Evolutionary conservation across 2,797 vertebrate species (phyloP).

Genomic region (Syngnathus rostellatus): DNA sequence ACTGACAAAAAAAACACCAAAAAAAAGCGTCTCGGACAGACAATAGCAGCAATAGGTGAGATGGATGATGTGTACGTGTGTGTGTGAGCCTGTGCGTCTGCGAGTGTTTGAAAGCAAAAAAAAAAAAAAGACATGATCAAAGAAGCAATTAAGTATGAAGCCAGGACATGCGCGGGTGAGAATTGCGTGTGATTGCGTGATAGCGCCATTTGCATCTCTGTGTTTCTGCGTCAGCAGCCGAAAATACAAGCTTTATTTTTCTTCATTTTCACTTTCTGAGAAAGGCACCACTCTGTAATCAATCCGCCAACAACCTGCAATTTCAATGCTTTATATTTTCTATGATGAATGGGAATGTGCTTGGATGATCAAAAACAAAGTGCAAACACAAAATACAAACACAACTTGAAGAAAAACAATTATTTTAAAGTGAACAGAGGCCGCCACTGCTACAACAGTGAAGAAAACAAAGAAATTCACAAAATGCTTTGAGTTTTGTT

Average conservation of each 20-base stretch:
- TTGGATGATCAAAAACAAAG: neutral
- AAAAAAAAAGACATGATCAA: constrained; percentile 8
- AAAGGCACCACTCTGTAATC: constrained; percentile 20
- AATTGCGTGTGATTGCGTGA: constrained; percentile 23
- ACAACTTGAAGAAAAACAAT: constrained; percentile 12
- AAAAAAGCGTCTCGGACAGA: constrained; percentile 10
- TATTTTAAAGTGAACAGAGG: constrained; percentile 4
- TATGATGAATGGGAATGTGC: constrained; percentile 10
- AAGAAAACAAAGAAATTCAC: constrained; percentile 6
- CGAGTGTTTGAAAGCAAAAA: neutral
- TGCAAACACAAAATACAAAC: neutral
- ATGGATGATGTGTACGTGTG: constrained; percentile 9
- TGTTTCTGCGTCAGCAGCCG: neutral
- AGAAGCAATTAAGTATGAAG: constrained; percentile 9
- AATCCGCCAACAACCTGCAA: constrained; percentile 19
- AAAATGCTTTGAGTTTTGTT: constrained; percentile 9
- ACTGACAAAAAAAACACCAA: constrained; percentile 39
- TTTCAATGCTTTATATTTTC: constrained; percentile 6
- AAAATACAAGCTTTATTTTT: constrained; percentile 24
- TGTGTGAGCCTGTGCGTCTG: neutral
- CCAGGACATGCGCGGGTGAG: constrained; percentile 8
- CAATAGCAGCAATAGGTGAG: constrained; percentile 26
- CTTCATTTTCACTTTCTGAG: constrained; percentile 14
- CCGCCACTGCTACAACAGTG: constrained; percentile 2
- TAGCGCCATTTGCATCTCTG: constrained; percentile 7